Evolutionary conservation across 2,797 vertebrate species (phyloP).

Genomic region (Clarias laeviceps): DNA sequence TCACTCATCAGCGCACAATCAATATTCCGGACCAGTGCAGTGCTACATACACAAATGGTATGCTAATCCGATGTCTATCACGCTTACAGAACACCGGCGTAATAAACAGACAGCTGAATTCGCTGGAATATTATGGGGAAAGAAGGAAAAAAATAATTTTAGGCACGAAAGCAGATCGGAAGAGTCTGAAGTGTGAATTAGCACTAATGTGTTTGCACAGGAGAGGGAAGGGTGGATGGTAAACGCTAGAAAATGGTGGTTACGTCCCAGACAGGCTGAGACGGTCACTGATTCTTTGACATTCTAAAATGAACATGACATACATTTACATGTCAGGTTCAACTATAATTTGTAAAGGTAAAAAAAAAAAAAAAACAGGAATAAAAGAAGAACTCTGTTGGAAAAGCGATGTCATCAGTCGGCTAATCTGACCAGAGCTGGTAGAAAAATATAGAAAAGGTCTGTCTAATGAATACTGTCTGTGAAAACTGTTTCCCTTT

Average conservation of each 20-base stretch:
- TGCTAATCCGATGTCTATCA: not conserved
- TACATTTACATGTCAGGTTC: not conserved
- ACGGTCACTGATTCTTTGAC: not conserved
- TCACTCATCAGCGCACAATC: not conserved
- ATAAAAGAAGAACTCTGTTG: too few species aligned
- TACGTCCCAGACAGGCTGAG: not conserved
- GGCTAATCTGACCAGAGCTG: not conserved
- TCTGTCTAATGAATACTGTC: not conserved
- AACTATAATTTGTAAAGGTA: not conserved
- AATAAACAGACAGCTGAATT: conserved; percentile 6
- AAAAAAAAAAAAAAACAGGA: too few species aligned
- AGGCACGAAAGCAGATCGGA: not conserved
- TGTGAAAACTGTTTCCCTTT: not conserved
- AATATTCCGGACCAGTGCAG: not conserved
- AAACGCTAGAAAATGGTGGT: not conserved
- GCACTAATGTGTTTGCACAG: not conserved
- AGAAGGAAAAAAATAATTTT: too few species aligned
- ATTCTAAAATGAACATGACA: not conserved
- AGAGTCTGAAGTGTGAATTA: not conserved
- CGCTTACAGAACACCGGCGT: not conserved
- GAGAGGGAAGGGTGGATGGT: not conserved
- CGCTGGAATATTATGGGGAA: not conserved
- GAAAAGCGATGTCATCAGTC: not conserved
- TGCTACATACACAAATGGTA: not conserved
- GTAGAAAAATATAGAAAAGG: not conserved